A percentile compares a stretch with the other conserved stretches of the same genome.
phyloP scores from a whole-genome alignment of 2,113 vertebrate genomes.

The Otis tarda region DNA sequence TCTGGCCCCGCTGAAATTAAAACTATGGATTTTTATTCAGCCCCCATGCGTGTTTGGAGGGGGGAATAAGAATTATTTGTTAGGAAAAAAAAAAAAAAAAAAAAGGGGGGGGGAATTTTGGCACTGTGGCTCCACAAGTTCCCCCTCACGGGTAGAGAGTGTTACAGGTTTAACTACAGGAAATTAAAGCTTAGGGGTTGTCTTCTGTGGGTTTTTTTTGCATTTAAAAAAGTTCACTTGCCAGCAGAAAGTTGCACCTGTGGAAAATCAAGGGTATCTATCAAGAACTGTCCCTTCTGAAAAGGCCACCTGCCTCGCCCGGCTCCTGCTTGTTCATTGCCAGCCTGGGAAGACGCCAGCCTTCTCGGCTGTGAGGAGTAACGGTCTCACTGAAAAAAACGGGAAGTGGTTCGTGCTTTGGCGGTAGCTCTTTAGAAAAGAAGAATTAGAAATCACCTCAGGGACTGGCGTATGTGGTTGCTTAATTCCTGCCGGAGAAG shows the following conservation, averaged over 20 bases:
- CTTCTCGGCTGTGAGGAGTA: accelerated
- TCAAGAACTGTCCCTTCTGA: background rate
- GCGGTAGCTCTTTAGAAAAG: background rate
- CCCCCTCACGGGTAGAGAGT: background rate
- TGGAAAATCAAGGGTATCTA: background rate
- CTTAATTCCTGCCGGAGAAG: background rate
- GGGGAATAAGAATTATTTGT: background rate
- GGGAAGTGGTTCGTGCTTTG: background rate
- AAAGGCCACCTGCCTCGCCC: background rate
- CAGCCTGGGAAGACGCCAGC: background rate
- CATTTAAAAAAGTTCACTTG: background rate
- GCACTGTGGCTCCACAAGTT: background rate
- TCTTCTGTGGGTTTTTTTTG: background rate
- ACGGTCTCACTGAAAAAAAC: background rate
- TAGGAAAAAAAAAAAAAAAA: background rate
- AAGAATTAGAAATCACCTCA: background rate
- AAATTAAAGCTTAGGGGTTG: background rate
- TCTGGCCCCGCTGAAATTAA: background rate
- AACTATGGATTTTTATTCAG: background rate
- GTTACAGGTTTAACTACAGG: background rate
- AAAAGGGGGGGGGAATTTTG: background rate
- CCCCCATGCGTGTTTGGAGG: background rate
- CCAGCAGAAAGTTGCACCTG: background rate
- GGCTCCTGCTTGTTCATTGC: background rate
- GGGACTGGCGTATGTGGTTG: background rate